phyloP scores from a whole-genome alignment of 2,888 invertebrate genomes.

The Ceratothoa steindachneri region DNA sequence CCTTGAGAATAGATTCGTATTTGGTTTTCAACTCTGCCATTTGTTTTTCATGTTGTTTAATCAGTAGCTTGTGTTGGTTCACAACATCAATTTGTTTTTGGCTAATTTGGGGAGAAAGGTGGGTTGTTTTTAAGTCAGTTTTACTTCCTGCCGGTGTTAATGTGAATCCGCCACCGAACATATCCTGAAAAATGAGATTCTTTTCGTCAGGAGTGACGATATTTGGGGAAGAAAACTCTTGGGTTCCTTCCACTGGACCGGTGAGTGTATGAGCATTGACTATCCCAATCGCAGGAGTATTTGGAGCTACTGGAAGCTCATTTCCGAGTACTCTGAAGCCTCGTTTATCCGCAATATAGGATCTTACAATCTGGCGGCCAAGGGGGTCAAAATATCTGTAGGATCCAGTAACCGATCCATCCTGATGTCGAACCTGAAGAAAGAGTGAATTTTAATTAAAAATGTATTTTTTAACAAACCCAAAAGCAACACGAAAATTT shows the following conservation, averaged over 20 bases:
- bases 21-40: background rate
- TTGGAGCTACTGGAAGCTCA: conserved; percentile 43
- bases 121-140: background rate
- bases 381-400: conserved; percentile 44
- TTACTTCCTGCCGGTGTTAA: background rate
- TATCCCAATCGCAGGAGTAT: conserved; percentile 35
- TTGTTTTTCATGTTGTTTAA: conserved; percentile 17
- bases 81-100: conserved; percentile 13
- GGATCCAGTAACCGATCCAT: conserved; percentile 37
- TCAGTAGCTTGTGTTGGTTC: conserved; percentile 1
- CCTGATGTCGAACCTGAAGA: conserved; percentile 10
- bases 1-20: background rate
- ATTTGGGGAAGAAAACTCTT: background rate
- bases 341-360: conserved; percentile 41
- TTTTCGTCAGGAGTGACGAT: background rate
- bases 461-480: too few species aligned
- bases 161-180: background rate
- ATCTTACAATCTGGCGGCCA: conserved; percentile 40
- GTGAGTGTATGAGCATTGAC: conserved; percentile 31
- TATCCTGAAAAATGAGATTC: background rate
- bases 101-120: background rate
- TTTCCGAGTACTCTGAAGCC: conserved; percentile 46
- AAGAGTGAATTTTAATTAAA: background rate
- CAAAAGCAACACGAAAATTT: too few species aligned
- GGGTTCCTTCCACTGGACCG: conserved; percentile 37